Conservation (phyloP, 2,888 invertebrate species). For the Cataglyphis cursor region DNA sequence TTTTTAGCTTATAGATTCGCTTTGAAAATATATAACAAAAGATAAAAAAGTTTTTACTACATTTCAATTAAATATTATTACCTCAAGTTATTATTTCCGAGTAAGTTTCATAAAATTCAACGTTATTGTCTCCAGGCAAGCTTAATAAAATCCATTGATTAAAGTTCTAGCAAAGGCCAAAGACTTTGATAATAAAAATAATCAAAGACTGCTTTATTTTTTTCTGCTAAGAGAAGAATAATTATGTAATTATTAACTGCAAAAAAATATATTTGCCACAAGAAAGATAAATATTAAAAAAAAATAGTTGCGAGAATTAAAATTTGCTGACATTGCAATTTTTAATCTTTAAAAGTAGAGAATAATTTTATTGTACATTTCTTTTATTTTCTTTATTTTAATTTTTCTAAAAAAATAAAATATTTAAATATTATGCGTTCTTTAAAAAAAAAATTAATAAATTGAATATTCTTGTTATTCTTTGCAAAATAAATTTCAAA, state of each 20-base stretch:
- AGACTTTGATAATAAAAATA: conserved; percentile 18
- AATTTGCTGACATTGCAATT: conserved; percentile 6
- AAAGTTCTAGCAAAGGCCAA: conserved; percentile 16
- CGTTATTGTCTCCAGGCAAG: neutral
- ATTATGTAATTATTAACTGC: neutral
- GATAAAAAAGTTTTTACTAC: neutral
- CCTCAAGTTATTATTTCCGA: neutral
- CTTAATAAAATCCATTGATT: conserved; percentile 14
- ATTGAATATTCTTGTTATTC: neutral
- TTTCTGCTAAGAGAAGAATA: neutral
- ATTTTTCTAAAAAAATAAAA: neutral
- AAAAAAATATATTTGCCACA: neutral
- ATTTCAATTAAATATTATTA: conserved; percentile 30
- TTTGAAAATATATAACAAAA: neutral
- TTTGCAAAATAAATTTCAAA: neutral
- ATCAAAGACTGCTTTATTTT: conserved; percentile 20
- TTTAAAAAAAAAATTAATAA: neutral
- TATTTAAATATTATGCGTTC: neutral
- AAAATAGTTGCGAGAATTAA: neutral
- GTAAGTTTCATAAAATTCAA: conserved; percentile 12
- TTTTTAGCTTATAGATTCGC: neutral
- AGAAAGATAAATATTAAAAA: conserved; percentile 8
- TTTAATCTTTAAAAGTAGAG: neutral
- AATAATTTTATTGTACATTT: neutral
- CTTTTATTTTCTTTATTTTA: neutral